Percentiles rank a stretch among this genome's conserved stretches.
These are phyloP conservation scores for Corydoras sp. DNA, from an alignment of 2,113 vertebrate species.

Conservation along the genomic window DNA sequence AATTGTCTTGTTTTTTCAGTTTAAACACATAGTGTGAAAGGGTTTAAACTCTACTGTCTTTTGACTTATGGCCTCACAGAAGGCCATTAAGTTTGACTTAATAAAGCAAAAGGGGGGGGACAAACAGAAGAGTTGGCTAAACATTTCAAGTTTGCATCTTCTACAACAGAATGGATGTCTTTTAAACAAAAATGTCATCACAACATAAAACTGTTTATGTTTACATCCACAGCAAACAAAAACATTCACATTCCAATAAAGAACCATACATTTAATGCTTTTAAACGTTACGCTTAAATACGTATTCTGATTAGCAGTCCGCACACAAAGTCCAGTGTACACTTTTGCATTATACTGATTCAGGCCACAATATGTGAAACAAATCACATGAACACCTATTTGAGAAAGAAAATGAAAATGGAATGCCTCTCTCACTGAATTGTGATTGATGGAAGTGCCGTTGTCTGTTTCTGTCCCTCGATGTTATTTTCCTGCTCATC, in stretches of 20 bases:
- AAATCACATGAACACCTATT: neutral
- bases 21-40: too few species aligned
- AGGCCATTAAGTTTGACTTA: neutral
- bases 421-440: too few species aligned
- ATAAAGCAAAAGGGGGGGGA: slow-evolving; percentile 7
- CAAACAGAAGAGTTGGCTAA: slow-evolving; percentile 8
- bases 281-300: slow-evolving; percentile 19
- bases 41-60: neutral
- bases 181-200: slow-evolving; percentile 8
- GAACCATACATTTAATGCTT: slow-evolving; percentile 16
- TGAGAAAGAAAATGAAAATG: too few species aligned
- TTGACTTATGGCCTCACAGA: slow-evolving; percentile 19
- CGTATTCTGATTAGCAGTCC: slow-evolving; percentile 20
- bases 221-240: slow-evolving; percentile 13
- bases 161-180: slow-evolving; percentile 6
- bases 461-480: too few species aligned
- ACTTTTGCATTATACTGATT: slow-evolving; percentile 20
- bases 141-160: slow-evolving; percentile 20
- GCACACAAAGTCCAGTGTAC: slow-evolving; percentile 26
- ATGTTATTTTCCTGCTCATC: too few species aligned
- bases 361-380: slow-evolving; percentile 14
- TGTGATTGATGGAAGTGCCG: too few species aligned
- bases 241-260: slow-evolving; percentile 27
- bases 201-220: slow-evolving; percentile 8
- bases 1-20: too few species aligned